These are phyloP conservation scores for Eudasyphora cyanicolor DNA, from an alignment of 2,888 invertebrate genomes.

Conservation along the genomic window DNA sequence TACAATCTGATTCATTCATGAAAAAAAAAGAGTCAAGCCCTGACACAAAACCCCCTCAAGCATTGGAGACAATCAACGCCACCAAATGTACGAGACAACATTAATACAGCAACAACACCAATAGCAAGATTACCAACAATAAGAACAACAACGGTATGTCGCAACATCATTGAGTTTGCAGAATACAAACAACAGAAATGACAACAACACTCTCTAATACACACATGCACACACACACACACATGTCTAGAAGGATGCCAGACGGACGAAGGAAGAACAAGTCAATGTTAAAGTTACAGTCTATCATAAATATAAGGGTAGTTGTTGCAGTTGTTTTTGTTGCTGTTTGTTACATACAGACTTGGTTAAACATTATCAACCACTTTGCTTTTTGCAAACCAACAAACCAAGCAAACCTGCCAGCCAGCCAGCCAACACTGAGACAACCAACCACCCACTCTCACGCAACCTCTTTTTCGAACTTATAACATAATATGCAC, in stretches of 20 bases:
- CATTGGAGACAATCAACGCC: slow-evolving; percentile 51
- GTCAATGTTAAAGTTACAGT: slow-evolving; percentile 62
- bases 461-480: not conserved
- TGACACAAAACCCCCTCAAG: slow-evolving; percentile 44
- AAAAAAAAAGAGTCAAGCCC: slow-evolving; percentile 15
- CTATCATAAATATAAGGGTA: slow-evolving; percentile 57
- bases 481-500: too few species aligned
- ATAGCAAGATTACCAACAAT: too few species aligned
- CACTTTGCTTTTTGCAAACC: slow-evolving; percentile 59
- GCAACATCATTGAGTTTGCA: slow-evolving; percentile 6
- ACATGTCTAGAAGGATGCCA: too few species aligned
- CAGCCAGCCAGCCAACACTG: not conserved
- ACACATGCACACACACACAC: not conserved
- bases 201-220: not conserved
- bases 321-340: slow-evolving; percentile 49
- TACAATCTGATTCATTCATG: slow-evolving; percentile 1
- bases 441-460: not conserved
- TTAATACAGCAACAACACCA: slow-evolving; percentile 14
- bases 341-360: slow-evolving; percentile 60
- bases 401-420: slow-evolving; percentile 25
- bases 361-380: slow-evolving; percentile 63
- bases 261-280: slow-evolving; percentile 35
- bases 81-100: slow-evolving; percentile 51
- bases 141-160: too few species aligned
- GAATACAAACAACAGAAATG: slow-evolving; percentile 1